Evolutionary conservation across 1,140 invertebrate genomes (phyloP), one percentile per base, ranked within the genome.

Genomic region (Calliopsis andreniformis): DNA sequence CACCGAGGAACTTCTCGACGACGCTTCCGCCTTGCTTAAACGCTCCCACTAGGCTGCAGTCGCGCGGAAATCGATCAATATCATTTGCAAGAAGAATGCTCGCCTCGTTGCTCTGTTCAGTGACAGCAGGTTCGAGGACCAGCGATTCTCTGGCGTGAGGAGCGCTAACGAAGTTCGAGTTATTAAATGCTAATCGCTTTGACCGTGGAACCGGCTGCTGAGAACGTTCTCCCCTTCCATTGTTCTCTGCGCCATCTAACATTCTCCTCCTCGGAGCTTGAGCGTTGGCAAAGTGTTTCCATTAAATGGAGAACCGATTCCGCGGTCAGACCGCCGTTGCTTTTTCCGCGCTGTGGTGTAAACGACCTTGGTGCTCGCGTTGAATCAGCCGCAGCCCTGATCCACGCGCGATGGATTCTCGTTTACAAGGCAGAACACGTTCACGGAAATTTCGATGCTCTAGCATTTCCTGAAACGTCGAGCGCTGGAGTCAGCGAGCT

Each of bases 101-200:
- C n/a, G n/a, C n/a, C n/a, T n/a, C n/a, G n/a, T n/a, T n/a, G n/a
- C n/a, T n/a, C n/a, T n/a, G 49, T 42, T 69, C 10, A 35, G 56
- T 18, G 10, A 39, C 28, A 1, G 28, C 16, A 6, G 14, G 55
- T 69, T 58, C 23, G 59, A 28, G 10, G 59, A 62, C 55, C 51
- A 32, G 32, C 28, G 30, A 30, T 69, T 49, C 51, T 20, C 18
- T 28, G 66, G 30, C 58, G 45, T 56, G 45, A 64, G 55, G 10
- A 25, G 6, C 14, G 58, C 58, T 79, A 79, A 79, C 14, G 72
- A 79, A 64, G 49, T 63, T 49, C 30, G 5, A 70, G 56, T 68
- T 76, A 76, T 79, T 79, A 79, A 32, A 76, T 69, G 78, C 58
- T 76, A 79, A 79, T 79, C 76, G 28, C 64, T 51, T 32, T 55